These are phyloP conservation scores for Papilio xuthus DNA, from an alignment of 1,140 invertebrate genomes.

Conservation along the genomic window DNA sequence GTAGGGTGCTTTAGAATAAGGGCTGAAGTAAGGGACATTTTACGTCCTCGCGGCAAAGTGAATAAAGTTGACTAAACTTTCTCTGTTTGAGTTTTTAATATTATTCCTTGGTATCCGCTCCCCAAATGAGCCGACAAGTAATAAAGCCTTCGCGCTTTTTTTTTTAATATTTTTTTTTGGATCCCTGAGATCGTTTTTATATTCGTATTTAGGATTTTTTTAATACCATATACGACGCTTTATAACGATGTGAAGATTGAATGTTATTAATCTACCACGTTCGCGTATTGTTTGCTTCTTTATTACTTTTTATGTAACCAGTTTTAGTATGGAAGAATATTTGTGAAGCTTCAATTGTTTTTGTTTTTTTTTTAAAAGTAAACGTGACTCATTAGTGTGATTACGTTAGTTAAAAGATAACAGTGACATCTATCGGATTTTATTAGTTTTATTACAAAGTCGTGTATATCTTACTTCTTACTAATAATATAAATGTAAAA, in stretches of 20 bases:
- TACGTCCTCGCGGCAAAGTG: neutral
- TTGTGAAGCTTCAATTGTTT: neutral
- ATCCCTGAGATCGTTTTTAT: constrained; percentile 15
- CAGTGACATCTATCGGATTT: neutral
- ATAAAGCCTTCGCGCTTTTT: constrained; percentile 38
- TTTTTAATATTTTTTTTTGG: constrained; percentile 16
- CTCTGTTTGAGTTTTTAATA: constrained; percentile 7
- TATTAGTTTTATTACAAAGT: too few relatives aligned
- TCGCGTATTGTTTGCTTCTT: constrained; percentile 18
- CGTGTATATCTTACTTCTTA: too few relatives aligned
- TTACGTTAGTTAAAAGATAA: too few relatives aligned
- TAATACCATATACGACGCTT: constrained; percentile 1
- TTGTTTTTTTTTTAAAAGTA: too few relatives aligned
- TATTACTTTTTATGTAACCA: constrained; percentile 17
- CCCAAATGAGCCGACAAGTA: constrained; percentile 41
- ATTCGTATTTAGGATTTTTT: constrained; percentile 11
- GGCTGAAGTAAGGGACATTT: constrained; percentile 4
- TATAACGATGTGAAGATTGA: neutral
- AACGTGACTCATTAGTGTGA: too few relatives aligned
- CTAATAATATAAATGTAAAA: too few relatives aligned
- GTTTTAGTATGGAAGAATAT: neutral
- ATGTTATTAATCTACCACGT: neutral
- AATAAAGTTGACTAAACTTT: neutral
- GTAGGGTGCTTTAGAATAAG: neutral
- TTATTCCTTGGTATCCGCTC: constrained; percentile 1